Percentiles rank a stretch among this genome's conserved stretches.
These are phyloP conservation scores for Tupaia tana DNA, from an alignment of 2,113 vertebrate species.

Conservation along the genomic window DNA sequence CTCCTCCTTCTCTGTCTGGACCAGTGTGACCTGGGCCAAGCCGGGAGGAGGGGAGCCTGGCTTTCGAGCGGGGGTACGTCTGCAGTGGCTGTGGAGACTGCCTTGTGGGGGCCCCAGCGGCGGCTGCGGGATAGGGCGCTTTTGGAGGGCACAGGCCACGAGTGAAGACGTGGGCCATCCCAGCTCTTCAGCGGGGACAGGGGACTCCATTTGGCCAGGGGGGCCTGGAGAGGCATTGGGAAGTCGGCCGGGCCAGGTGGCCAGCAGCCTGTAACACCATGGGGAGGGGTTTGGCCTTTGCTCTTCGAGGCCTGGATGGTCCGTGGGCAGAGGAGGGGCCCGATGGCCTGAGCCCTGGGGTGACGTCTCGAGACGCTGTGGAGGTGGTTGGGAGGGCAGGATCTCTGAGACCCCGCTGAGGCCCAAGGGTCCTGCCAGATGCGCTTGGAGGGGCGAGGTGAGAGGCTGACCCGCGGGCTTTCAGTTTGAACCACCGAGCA, in stretches of 20 bases:
- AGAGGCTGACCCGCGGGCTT: not conserved
- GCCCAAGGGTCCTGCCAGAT: not conserved
- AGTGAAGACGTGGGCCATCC: not conserved
- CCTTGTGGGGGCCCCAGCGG: rapidly evolving
- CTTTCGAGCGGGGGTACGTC: not conserved
- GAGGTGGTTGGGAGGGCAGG: rapidly evolving
- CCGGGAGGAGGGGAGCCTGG: not conserved
- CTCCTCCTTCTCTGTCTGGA: rapidly evolving
- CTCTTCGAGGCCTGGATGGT: not conserved
- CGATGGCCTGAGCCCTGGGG: not conserved
- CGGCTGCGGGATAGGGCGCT: not conserved
- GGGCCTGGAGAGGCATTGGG: not conserved
- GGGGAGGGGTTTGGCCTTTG: not conserved
- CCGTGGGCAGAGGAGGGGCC: not conserved
- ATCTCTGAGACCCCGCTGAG: rapidly evolving
- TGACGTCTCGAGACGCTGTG: rapidly evolving
- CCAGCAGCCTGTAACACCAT: rapidly evolving
- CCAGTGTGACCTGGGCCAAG: rapidly evolving
- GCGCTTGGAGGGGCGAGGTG: rapidly evolving
- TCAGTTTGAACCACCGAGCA: rapidly evolving
- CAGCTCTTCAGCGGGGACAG: not conserved
- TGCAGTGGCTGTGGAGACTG: too few relatives aligned
- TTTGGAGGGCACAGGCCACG: rapidly evolving
- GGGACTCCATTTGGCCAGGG: not conserved
- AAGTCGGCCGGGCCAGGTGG: not conserved